A percentile compares a stretch with the other conserved stretches of the same genome.
Conservation (phyloP, 2,797 vertebrate species). For the Coluber constrictor region DNA sequence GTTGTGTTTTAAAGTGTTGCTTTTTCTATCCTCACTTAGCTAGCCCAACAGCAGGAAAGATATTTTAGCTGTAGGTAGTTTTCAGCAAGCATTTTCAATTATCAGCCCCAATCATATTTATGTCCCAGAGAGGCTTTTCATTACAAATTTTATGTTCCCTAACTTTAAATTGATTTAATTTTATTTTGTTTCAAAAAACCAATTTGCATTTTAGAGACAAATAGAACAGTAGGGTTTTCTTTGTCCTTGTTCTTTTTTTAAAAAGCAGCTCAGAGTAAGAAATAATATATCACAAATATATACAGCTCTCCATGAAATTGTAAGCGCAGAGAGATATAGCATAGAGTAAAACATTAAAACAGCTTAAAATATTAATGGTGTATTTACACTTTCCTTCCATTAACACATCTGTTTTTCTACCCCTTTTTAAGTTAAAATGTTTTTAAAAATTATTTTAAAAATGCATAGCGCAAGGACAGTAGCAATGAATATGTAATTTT, state of each 20-base stretch:
- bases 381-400: conserved; percentile 10
- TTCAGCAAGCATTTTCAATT: neutral
- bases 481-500: conserved; percentile 34
- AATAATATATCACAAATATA: neutral
- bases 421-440: conserved; percentile 35
- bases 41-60: neutral
- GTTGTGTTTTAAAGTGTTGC: neutral
- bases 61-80: conserved; percentile 32
- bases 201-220: conserved; percentile 42
- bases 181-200: conserved; percentile 39
- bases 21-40: neutral
- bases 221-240: neutral
- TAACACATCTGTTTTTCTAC: conserved; percentile 30
- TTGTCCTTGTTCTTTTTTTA: neutral
- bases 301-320: neutral
- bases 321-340: neutral
- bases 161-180: conserved; percentile 41
- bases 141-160: conserved; percentile 37
- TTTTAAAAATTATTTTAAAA: conserved; percentile 14
- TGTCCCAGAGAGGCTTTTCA: conserved; percentile 21
- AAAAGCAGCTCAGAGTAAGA: neutral
- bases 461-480: conserved; percentile 24
- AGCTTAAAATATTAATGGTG: conserved; percentile 29
- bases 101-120: conserved; percentile 28
- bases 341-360: conserved; percentile 13